Evolutionary conservation across 2,888 invertebrate species (phyloP), one percentile per base, ranked within the genome.

Genomic region (Pseudoips prasinana): DNA sequence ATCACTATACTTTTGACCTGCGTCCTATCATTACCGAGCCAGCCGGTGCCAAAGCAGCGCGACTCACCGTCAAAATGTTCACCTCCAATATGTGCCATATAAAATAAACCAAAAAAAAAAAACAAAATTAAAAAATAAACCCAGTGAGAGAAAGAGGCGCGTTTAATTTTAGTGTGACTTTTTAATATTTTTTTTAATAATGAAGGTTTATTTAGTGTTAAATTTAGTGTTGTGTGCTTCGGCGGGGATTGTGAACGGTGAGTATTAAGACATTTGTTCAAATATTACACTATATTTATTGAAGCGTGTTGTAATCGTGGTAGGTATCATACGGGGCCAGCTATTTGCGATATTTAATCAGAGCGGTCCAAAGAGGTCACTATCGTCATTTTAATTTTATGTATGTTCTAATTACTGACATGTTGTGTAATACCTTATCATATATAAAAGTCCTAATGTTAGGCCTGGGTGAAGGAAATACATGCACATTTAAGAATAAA

Each of bases 1-100:
- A 80, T 80, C 80, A 69, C 41, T 59, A 43, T 5, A 22, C 14
- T 22, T 46, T 39, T 76, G 74, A 79, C 78, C 78, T 59, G 58
- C 37, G 40, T 25, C 37, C 36, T 64, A 62, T 62, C 74, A 73
- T 57, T 64, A 50, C 53, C 10, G 20, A 51, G 47, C 37, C 52
- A 56, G 57, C 44, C 66, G 29, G 56, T 41, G 58, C 25, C 33
- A 29, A 47, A 43, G 46, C 19, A 31, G 33, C 37, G 37, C 39
- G 56, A 50, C 42, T 39, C 33, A 29, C 29, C 10, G 28, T 33
- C 23, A 28, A 25, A 29, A 24, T 23, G n/a, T 1, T 31, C 5
- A 14, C 14, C 5, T 14, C 2, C 14, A 14, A 14, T 3, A 14
- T 5, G 14, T 14, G 14, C 14, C 14, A 14, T 14, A 5, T 3